Base-by-base conservation (phyloP, 2,888 invertebrate species). In the Acanthosepion lycidas region DNA sequence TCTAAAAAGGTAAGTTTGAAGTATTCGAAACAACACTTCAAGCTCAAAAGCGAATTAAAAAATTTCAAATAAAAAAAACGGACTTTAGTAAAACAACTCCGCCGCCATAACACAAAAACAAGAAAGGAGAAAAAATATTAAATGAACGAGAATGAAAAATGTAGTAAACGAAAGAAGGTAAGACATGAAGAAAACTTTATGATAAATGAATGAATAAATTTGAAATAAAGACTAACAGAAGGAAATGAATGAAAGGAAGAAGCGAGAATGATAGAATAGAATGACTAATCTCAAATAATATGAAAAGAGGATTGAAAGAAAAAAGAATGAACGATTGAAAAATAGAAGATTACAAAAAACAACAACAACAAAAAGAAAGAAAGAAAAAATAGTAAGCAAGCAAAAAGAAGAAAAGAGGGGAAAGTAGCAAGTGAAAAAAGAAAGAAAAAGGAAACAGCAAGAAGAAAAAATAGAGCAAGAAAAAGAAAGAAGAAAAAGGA, bases 401-500 rank as follows among this genome's bases (percentile, higher is more conserved):
- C 3, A 23, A 64, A 64, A 64, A 26, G 64, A 64, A 64, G 64
- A 26, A 51, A 51, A 51, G 51, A 15, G 51, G 26, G 64, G 26
- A 26, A 64, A 64, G 26, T 6, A 64, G 8, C 3, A 26, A 0
- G 28, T 23, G 20, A 26, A 59, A 20, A 26, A 51, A 51, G 51
- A 59, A 59, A 18, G 20, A 5, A 64, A 26, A 64, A 28, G 6
- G 4, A 64, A 64, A 8, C 8, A 23, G 26, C 2, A 64, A 64
- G 0, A 6, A 26, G 23, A 28, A 64, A 6, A 26, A 6, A 26
- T 8, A 26, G 8, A 0, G 12, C 6, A 9, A n/a, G n/a, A 28
- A 28, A 28, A 28, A n/a, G 9, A 1, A 9, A 78, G n/a, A n/a
- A 1, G 0, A 8, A 28, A 28, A n/a, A 8, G n/a, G 0, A 0